A percentile compares a stretch with the other conserved stretches of the same genome.
phyloP scores from a whole-genome alignment of 2,888 invertebrate species.

The Aelia acuminata region DNA sequence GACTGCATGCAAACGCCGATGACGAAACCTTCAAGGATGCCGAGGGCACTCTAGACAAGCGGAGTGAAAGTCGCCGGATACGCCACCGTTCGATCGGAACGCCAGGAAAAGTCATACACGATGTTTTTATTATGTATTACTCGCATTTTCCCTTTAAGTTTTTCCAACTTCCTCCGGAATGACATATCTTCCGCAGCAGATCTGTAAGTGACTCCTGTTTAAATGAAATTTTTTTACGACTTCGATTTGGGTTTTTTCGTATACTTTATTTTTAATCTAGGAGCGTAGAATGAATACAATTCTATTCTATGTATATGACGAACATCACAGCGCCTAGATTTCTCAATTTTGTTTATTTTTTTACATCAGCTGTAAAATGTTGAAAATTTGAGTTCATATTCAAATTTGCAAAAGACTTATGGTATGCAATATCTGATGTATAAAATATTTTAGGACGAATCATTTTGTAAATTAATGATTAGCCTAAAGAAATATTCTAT shows the following conservation, averaged over 20 bases:
- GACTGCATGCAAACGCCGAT: conserved; percentile 8
- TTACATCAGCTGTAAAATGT: too few species aligned
- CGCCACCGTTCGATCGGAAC: conserved; percentile 17
- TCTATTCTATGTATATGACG: background rate
- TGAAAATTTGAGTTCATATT: too few species aligned
- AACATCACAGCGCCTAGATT: too few species aligned
- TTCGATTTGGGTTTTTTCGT: background rate
- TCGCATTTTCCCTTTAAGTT: background rate
- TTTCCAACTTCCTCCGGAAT: background rate
- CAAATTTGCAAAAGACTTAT: too few species aligned
- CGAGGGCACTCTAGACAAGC: background rate
- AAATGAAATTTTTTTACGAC: background rate
- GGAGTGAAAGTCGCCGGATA: conserved; percentile 40
- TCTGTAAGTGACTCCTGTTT: background rate
- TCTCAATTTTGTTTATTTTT: too few species aligned
- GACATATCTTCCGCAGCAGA: background rate
- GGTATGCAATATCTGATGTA: too few species aligned
- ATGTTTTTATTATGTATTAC: background rate
- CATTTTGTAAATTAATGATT: too few species aligned
- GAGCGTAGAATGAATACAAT: background rate
- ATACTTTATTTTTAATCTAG: background rate
- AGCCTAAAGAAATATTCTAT: too few species aligned
- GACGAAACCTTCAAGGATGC: conserved; percentile 9
- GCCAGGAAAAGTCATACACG: background rate
- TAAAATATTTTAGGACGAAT: too few species aligned